Percentiles rank a stretch among this genome's conserved stretches.
Conservation (phyloP, 35 echinoderm and acorn worm species). For the Apostichopus japonicus region DNA sequence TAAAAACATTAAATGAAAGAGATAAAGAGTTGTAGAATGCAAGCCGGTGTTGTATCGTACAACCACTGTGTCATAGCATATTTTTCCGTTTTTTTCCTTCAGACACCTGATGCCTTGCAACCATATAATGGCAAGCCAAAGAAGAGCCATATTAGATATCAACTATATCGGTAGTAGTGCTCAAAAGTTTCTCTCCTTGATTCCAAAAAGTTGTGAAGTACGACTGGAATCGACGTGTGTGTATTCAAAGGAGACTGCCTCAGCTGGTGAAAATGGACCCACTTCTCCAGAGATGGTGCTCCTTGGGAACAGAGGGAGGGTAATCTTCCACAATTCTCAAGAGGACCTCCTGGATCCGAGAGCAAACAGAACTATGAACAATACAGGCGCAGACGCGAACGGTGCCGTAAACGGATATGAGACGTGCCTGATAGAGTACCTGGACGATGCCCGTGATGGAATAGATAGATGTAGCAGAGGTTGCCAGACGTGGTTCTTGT, state of each 20-base stretch:
- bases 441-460: slow-evolving; percentile 79
- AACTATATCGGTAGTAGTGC: slow-evolving; percentile 79
- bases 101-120: slow-evolving; percentile 92
- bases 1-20: background rate
- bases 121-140: slow-evolving; percentile 95
- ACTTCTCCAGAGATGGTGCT: background rate
- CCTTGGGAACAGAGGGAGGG: slow-evolving; percentile 12
- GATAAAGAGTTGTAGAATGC: too few relatives aligned
- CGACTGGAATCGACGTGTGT: background rate
- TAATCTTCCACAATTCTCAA: slow-evolving; percentile 26
- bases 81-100: background rate
- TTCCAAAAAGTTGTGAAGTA: slow-evolving; percentile 64
- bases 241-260: slow-evolving; percentile 1
- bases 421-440: slow-evolving; percentile 85
- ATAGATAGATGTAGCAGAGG: slow-evolving; percentile 66
- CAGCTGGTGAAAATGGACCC: background rate
- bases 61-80: too few relatives aligned
- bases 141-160: slow-evolving; percentile 78
- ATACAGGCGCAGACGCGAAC: background rate
- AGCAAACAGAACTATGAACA: background rate
- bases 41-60: too few relatives aligned
- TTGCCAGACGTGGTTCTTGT: slow-evolving; percentile 72
- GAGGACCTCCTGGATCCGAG: slow-evolving; percentile 4
- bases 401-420: slow-evolving; percentile 27
- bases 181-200: slow-evolving; percentile 84